Evolutionary conservation across 35 echinoderm and acorn worm species (phyloP), one percentile per base, ranked within the genome.

Genomic region (Chiridota heheva): DNA sequence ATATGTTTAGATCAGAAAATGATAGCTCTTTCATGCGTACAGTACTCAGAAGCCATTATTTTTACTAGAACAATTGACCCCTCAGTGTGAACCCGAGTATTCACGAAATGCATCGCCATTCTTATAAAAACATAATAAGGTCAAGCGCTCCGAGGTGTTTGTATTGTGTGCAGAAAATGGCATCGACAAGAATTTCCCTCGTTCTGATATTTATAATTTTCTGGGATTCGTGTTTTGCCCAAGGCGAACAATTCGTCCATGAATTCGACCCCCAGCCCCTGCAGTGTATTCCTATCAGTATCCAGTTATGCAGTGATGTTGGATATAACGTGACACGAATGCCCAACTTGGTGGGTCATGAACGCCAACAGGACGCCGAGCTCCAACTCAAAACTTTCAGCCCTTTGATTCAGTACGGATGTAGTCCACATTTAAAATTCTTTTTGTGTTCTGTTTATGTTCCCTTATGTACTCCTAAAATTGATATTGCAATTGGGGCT

Each of bases 391-490:
- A 98, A 56, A 98, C 95, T 16, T 98, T 98, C 62, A 98, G 84
- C 39, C 95, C 95, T 35, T 84, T 98, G 18, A 98, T 98, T 40
- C 95, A 98, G 31, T 98, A 92, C 36, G 89, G 95, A 3, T 98
- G 95, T 38, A 78, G 78, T 36, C 53, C 84, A 7, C 39, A 89
- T 37, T 76, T 98, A 1, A 36, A 71, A 5, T 98, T 98, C 79
- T 98, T 98, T 83, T 81, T 98, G 2, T 98, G 95, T 76, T 98
- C 95, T 7, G 95, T 92, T 5, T 91, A 98, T 55, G 95, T 88
- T 1, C 95, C 95, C 2, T 53, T 92, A 15, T 98, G 95, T 44
- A 91, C 89, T 0, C 89, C 91, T 67, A 90, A 98, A 78, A 79
- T 98, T 64, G 81, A 88, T 36, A 83, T 88, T 44, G 89, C 95